phyloP scores from a whole-genome alignment of 2,113 vertebrate species.

The Sarotherodon lohbergeri region DNA sequence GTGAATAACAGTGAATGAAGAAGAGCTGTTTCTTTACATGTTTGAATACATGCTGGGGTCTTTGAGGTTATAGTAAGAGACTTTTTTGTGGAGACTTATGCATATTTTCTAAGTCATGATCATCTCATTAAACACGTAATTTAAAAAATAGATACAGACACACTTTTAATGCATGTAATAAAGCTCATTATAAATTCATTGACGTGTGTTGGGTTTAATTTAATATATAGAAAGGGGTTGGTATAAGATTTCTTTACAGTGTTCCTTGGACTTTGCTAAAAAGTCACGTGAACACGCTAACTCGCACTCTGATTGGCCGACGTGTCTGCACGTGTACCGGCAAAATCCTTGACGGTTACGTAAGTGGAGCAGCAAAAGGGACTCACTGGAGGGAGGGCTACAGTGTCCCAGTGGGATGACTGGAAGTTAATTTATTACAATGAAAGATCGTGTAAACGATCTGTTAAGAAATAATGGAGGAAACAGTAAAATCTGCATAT shows the following conservation, averaged over 20 bases:
- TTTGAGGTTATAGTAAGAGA: neutral
- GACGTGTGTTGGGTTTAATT: neutral
- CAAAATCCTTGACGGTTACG: conserved; percentile 18
- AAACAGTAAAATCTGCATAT: neutral
- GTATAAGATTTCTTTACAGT: neutral
- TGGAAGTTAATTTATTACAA: conserved; percentile 13
- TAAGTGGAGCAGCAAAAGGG: neutral
- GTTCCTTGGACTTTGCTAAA: neutral
- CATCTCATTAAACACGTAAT: neutral
- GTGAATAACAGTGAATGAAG: neutral
- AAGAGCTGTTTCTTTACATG: neutral
- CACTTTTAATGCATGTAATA: neutral
- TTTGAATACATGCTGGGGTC: neutral
- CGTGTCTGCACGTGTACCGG: conserved; percentile 47
- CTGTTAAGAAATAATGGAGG: neutral
- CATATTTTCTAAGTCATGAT: neutral
- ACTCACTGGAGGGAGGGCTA: neutral
- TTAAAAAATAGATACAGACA: neutral
- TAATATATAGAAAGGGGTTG: neutral
- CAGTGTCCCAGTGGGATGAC: neutral
- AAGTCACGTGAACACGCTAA: conserved; percentile 27
- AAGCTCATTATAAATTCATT: neutral
- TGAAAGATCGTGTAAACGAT: neutral
- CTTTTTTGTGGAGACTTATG: neutral
- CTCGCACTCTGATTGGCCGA: conserved; percentile 24